A percentile compares a stretch with the other conserved stretches of the same genome.
Conservation (phyloP, 2,113 vertebrate genomes). For the Beaufortia kweichowensis region DNA sequence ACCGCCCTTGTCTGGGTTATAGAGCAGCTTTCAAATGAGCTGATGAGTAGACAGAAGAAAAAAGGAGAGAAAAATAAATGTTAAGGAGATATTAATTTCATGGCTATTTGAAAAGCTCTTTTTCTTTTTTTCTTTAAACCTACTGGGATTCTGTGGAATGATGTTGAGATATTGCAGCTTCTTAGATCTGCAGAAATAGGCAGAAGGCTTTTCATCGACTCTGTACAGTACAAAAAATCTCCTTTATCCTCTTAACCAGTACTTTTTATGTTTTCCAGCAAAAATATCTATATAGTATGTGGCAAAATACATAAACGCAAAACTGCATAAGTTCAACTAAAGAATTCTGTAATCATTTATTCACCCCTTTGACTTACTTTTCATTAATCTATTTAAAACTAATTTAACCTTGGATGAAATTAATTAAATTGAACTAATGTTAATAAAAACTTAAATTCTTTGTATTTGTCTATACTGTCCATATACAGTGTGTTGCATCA, state of each 20-base stretch:
- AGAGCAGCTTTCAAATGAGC: slow-evolving; percentile 39
- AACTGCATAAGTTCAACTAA: too few relatives aligned
- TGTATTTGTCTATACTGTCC: too few relatives aligned
- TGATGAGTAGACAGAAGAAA: slow-evolving; percentile 31
- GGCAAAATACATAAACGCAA: too few relatives aligned
- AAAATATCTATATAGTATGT: neutral
- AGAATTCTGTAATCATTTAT: too few relatives aligned
- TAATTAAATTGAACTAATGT: too few relatives aligned
- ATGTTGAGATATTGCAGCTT: neutral
- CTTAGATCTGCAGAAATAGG: slow-evolving; percentile 21
- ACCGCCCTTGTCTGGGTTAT: slow-evolving; percentile 50
- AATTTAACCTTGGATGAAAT: too few relatives aligned
- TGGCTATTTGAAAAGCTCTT: slow-evolving; percentile 22
- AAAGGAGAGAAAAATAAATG: slow-evolving; percentile 29
- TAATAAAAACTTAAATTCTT: too few relatives aligned
- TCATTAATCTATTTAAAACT: too few relatives aligned
- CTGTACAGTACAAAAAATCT: too few relatives aligned
- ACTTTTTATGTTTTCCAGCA: neutral
- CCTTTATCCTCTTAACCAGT: too few relatives aligned
- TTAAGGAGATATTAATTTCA: slow-evolving; percentile 39
- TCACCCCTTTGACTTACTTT: too few relatives aligned
- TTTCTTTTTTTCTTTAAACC: neutral
- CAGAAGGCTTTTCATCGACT: neutral
- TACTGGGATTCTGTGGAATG: neutral
- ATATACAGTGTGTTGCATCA: too few relatives aligned